phyloP scores from a whole-genome alignment of 2,113 vertebrate species.

The Sterrhoptilus dennistouni region DNA sequence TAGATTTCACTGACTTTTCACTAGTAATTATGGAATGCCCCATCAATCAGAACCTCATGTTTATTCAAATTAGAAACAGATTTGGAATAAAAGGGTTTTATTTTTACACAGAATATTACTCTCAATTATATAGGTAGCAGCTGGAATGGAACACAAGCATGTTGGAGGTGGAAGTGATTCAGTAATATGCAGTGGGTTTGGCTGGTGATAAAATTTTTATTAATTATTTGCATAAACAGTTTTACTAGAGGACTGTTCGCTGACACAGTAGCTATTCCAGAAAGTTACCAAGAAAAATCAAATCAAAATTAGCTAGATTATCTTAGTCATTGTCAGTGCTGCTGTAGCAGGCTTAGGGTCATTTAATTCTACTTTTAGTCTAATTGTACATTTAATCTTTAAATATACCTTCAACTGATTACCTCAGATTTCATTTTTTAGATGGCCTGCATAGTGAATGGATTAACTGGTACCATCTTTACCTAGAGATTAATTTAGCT shows the following conservation, averaged over 20 bases:
- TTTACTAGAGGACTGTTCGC: background rate
- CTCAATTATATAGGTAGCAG: background rate
- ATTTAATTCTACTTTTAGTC: constrained; percentile 46
- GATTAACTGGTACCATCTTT: constrained; percentile 30
- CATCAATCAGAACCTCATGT: background rate
- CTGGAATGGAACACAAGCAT: background rate
- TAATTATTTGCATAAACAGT: background rate
- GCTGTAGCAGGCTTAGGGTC: background rate
- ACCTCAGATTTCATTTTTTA: constrained; percentile 29
- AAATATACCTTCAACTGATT: constrained; percentile 29
- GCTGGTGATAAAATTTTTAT: background rate
- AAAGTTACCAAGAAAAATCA: background rate
- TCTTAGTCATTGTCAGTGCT: background rate
- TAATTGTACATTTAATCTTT: constrained; percentile 53
- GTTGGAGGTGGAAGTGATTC: background rate
- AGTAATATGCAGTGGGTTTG: background rate
- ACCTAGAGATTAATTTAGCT: constrained; percentile 57
- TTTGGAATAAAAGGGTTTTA: background rate
- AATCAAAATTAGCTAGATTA: background rate
- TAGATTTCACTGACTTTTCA: background rate
- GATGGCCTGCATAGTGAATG: background rate
- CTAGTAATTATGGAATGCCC: background rate
- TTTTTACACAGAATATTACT: background rate
- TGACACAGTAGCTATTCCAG: background rate
- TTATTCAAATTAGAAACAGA: background rate